These are phyloP conservation scores for Hydrozoanthus tunicans DNA, from an alignment of 64 coral and sea anemone species.

Conservation along the genomic window DNA sequence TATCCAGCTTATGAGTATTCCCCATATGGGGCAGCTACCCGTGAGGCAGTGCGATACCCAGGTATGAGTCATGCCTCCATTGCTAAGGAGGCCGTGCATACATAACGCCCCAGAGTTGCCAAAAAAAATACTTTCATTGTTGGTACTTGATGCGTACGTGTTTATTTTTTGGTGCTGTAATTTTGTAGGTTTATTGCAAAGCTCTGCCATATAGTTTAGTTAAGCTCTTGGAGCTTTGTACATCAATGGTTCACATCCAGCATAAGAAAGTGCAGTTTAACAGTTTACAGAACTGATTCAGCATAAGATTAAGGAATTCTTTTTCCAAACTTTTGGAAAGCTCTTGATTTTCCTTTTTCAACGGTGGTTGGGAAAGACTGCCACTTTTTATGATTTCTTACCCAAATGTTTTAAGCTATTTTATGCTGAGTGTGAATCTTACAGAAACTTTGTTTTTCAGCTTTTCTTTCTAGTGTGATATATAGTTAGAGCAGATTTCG, in stretches of 20 bases:
- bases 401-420: neutral
- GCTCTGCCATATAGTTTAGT: slow-evolving; percentile 43
- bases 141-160: neutral
- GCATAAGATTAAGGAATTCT: too few species aligned
- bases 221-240: neutral
- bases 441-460: too few species aligned
- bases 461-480: neutral
- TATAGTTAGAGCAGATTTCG: neutral
- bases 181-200: slow-evolving; percentile 1
- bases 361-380: neutral
- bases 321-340: neutral
- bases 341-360: neutral
- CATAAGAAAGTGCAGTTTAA: neutral
- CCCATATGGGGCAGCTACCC: slow-evolving; percentile 62
- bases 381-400: neutral
- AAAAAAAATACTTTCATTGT: neutral
- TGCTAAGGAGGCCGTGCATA: slow-evolving; percentile 73
- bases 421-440: slow-evolving; percentile 24
- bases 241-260: neutral
- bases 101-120: neutral
- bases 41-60: slow-evolving; percentile 71
- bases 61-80: slow-evolving; percentile 75
- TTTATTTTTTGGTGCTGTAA: neutral
- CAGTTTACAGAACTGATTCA: too few species aligned
- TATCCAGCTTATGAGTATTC: slow-evolving; percentile 75